phyloP scores from a whole-genome alignment of 2,888 invertebrate genomes.

The Xestia c-nigrum region DNA sequence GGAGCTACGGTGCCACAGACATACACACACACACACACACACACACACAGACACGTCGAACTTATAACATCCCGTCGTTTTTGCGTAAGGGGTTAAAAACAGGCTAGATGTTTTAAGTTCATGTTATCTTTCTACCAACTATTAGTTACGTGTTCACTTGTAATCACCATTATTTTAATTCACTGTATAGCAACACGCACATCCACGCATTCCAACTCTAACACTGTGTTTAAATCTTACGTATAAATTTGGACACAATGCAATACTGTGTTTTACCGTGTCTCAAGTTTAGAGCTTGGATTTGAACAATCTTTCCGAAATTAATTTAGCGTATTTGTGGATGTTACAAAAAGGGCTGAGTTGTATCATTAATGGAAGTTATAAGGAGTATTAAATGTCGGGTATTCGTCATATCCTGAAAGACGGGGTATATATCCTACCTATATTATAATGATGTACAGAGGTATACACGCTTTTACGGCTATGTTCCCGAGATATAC shows the following conservation, averaged over 20 bases:
- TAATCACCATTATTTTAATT: constrained; percentile 48
- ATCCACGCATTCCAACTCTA: constrained; percentile 21
- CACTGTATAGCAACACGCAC: constrained; percentile 45
- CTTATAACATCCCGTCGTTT: too few species aligned
- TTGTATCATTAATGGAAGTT: constrained; percentile 55
- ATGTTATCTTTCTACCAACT: constrained; percentile 22
- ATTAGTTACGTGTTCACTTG: constrained; percentile 43
- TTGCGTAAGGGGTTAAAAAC: neutral
- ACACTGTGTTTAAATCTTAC: constrained; percentile 10
- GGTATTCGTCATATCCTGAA: constrained; percentile 14
- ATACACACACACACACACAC: too few species aligned
- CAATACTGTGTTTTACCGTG: constrained; percentile 16
- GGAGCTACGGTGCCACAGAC: too few species aligned
- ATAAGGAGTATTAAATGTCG: constrained; percentile 28
- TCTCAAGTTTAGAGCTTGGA: neutral
- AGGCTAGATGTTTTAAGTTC: neutral
- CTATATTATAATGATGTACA: neutral
- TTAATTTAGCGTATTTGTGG: constrained; percentile 45
- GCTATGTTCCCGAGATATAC: neutral
- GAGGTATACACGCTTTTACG: neutral
- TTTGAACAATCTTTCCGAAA: constrained; percentile 40
- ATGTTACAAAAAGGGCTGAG: constrained; percentile 48
- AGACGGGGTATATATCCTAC: neutral
- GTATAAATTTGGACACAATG: neutral
- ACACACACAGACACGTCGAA: too few species aligned